Conservation (phyloP, 30 jellyfish, hydroid and myxozoan genomes). For the Hydractinia echinata region DNA sequence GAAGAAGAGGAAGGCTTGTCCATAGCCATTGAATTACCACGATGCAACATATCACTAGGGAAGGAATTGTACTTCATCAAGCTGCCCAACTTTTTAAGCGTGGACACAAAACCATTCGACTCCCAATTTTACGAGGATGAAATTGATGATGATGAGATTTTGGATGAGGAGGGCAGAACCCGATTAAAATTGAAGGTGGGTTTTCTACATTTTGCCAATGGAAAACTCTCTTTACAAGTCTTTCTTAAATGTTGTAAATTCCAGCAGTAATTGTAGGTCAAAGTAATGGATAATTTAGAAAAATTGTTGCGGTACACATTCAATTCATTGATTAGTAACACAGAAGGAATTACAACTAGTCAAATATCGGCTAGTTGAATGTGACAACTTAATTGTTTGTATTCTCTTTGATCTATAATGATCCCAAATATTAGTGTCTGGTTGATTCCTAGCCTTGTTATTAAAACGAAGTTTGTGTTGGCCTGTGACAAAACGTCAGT, state of each 20-base stretch:
- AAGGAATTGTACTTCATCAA: slow-evolving; percentile 74
- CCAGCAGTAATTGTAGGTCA: too few species aligned
- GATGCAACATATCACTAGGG: slow-evolving; percentile 67
- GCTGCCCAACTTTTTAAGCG: slow-evolving; percentile 86
- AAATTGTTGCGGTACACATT: too few species aligned
- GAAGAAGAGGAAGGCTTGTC: slow-evolving; percentile 73
- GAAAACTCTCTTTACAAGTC: background rate
- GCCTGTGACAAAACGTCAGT: too few species aligned
- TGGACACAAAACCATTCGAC: slow-evolving; percentile 94
- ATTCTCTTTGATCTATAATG: too few species aligned
- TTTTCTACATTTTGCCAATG: background rate
- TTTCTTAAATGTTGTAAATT: background rate
- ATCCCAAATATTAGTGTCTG: too few species aligned
- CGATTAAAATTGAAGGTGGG: slow-evolving; percentile 79
- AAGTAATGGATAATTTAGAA: too few species aligned
- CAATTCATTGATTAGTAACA: too few species aligned
- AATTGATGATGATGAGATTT: slow-evolving; percentile 77
- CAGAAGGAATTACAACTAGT: too few species aligned
- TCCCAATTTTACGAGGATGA: slow-evolving; percentile 78
- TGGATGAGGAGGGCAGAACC: slow-evolving; percentile 97
- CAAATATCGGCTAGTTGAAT: too few species aligned
- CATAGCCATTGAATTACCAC: slow-evolving; percentile 79
- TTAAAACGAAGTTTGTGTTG: too few species aligned
- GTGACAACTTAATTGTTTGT: too few species aligned
- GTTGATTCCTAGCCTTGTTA: too few species aligned